phyloP scores from a whole-genome alignment of 2,888 invertebrate species.

The Agrochola litura region DNA sequence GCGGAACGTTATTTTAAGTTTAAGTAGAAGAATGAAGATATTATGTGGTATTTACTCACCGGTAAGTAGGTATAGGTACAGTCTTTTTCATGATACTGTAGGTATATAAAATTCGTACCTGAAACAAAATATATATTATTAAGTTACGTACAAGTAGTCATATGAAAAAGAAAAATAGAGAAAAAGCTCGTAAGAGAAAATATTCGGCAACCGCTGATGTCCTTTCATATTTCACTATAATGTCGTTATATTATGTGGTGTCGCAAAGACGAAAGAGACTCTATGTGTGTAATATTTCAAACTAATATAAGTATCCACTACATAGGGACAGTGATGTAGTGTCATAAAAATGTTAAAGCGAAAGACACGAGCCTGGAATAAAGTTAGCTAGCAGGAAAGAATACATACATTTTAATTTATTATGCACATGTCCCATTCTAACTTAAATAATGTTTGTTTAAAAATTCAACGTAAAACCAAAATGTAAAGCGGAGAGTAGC shows the following conservation, averaged over 20 bases:
- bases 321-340: constrained; percentile 46
- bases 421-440: constrained; percentile 55
- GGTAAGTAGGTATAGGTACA: too few species aligned
- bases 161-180: constrained; percentile 52
- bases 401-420: constrained; percentile 60
- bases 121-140: constrained; percentile 63
- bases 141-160: constrained; percentile 43
- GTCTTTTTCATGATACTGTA: constrained; percentile 14
- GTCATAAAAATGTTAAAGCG: constrained; percentile 44
- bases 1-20: not conserved
- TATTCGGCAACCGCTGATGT: constrained; percentile 62
- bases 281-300: constrained; percentile 51
- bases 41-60: constrained; percentile 34
- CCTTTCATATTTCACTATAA: constrained; percentile 67
- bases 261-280: constrained; percentile 51
- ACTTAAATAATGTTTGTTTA: constrained; percentile 49
- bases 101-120: constrained; percentile 50
- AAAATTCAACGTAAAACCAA: constrained; percentile 54
- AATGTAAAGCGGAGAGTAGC: constrained; percentile 42
- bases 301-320: constrained; percentile 47
- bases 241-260: constrained; percentile 62
- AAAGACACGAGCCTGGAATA: constrained; percentile 38
- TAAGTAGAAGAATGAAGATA: not conserved
- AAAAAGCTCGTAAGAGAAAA: constrained; percentile 57
- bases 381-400: constrained; percentile 50